Conservation (phyloP, 2,113 vertebrate genomes). For the Tupaia tana region DNA sequence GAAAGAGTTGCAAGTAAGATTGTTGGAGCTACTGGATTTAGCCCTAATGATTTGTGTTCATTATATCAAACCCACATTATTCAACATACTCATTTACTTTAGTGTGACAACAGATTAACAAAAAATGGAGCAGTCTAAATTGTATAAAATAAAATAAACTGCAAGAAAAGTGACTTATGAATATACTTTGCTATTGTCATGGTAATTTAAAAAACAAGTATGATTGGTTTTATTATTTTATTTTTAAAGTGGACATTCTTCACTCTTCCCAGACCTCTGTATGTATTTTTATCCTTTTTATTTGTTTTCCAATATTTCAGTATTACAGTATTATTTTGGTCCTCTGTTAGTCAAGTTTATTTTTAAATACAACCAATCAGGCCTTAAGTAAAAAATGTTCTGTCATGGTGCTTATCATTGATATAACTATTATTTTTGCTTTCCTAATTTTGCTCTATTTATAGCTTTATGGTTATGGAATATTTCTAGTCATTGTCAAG, state of each 20-base stretch:
- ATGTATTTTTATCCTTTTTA: not conserved
- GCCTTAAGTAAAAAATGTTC: conserved; percentile 65
- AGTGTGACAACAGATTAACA: not conserved
- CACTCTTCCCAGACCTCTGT: conserved; percentile 14
- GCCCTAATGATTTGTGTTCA: not conserved
- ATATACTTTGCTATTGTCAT: conserved; percentile 56
- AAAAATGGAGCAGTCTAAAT: not conserved
- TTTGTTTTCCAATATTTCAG: not conserved
- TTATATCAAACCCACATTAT: not conserved
- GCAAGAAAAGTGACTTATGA: not conserved
- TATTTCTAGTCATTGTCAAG: conserved; percentile 64
- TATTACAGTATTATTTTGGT: not conserved
- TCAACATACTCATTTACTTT: not conserved
- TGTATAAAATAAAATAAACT: not conserved
- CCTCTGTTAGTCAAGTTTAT: conserved; percentile 27
- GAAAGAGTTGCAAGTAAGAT: not conserved
- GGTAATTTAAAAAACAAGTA: not conserved
- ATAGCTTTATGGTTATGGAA: conserved; percentile 72
- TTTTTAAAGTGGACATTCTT: conserved; percentile 52
- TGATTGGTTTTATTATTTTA: conserved; percentile 19
- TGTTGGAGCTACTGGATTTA: not conserved
- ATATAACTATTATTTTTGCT: conserved; percentile 53
- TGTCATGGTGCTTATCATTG: conserved; percentile 73
- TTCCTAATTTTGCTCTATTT: conserved; percentile 74
- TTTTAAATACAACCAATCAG: conserved; percentile 64